Evolutionary conservation across 1,140 invertebrate genomes (phyloP), one percentile per base, ranked within the genome.

Genomic region (Lucilia cuprina): DNA sequence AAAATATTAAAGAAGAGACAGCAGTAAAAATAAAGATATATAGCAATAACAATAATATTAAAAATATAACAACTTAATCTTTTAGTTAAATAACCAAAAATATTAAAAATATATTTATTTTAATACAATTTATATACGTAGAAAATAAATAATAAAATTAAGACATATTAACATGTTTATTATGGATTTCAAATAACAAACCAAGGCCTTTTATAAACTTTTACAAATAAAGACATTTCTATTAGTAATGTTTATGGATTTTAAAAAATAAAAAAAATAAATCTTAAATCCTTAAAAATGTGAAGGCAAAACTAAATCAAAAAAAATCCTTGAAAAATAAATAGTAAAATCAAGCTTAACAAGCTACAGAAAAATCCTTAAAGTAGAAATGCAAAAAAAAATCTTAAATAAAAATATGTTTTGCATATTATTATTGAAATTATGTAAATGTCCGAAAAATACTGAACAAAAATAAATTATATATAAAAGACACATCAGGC

Each of bases 381-480:
- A 60, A 60, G 50, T 17, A 60, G 7, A 60, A n/a, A 17, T 60
- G n/a, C 5, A 17, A 60, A 70, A 21, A 70, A 21, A 49, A 70
- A 70, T 12, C 19, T 70, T 25, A 60, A 60, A 70, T 21, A 70
- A 70, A 70, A 70, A 70, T 70, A 70, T 70, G 65, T 70, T 70
- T 70, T 70, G 65, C 65, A 70, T 70, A 70, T 70, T 70, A 70
- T 70, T 70, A 70, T 70, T 70, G 21, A 70, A 70, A 70, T 70
- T 70, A 70, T 70, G 65, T 70, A 70, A 70, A 70, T 70, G 50
- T 14, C 50, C 3, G 65, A 25, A 70, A 70, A 70, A 70, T 70
- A 30, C 25, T 30, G 9, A 21, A 0, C n/a, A 70, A 25, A 21
- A 12, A 70, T n/a, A 60, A 60, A 60, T 60, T 60, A 2, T 60